phyloP scores from a whole-genome alignment of 2,888 invertebrate genomes.

The Ligdia adustata region DNA sequence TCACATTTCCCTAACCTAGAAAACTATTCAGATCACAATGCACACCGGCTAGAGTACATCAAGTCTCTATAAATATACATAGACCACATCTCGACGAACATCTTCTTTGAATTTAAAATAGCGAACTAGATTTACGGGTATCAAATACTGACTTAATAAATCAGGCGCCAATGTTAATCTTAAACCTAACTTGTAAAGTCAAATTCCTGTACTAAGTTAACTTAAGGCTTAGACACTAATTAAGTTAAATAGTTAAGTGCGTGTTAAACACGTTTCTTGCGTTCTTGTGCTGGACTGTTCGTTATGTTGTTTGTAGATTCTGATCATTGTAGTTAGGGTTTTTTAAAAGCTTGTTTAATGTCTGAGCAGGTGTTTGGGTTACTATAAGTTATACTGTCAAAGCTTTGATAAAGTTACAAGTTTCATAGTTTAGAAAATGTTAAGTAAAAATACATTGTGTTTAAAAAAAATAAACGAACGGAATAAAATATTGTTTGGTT shows the following conservation, averaged over 20 bases:
- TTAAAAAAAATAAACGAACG: no score
- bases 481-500: no score
- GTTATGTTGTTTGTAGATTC: neutral
- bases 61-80: neutral
- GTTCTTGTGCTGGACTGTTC: neutral
- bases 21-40: neutral
- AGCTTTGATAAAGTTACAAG: no score
- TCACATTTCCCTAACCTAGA: neutral
- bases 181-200: conserved; percentile 35
- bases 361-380: neutral
- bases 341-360: neutral
- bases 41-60: neutral
- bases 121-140: conserved; percentile 32
- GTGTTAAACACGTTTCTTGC: conserved; percentile 7
- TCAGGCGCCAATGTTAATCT: conserved; percentile 23
- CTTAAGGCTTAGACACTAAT: conserved; percentile 18
- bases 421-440: no score
- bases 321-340: neutral
- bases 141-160: conserved; percentile 28
- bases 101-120: conserved; percentile 27
- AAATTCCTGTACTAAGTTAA: conserved; percentile 24
- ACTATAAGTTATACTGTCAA: no score
- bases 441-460: no score
- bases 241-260: conserved; percentile 21
- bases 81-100: conserved; percentile 6